phyloP scores from a whole-genome alignment of 2,113 vertebrate species.

The Cavia aperea region DNA sequence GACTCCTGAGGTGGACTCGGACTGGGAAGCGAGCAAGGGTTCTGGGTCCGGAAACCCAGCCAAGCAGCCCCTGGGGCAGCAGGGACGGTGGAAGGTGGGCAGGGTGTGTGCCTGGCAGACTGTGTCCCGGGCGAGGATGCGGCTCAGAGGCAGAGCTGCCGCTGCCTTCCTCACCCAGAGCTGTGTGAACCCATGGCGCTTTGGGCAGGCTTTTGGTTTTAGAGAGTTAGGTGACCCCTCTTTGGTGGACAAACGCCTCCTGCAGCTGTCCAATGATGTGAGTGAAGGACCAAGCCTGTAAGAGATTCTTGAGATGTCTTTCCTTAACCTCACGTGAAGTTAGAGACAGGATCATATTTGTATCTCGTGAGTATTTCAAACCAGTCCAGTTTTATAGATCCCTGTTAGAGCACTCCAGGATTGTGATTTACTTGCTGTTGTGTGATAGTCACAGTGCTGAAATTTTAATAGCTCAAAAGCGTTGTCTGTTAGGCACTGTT shows the following conservation, averaged over 20 bases:
- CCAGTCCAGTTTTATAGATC: background rate
- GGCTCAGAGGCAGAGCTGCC: background rate
- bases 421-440: background rate
- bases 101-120: background rate
- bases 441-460: background rate
- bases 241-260: background rate
- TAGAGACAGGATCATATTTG: background rate
- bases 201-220: background rate
- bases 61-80: background rate
- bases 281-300: background rate
- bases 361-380: background rate
- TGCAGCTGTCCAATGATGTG: background rate
- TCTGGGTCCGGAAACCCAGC: background rate
- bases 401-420: background rate
- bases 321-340: background rate
- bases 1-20: background rate
- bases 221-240: background rate
- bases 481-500: background rate
- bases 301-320: conserved; percentile 11
- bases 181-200: background rate
- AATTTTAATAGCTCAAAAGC: background rate
- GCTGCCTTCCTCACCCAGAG: background rate
- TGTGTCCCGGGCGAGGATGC: background rate
- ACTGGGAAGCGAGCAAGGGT: background rate
- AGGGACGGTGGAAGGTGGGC: background rate